These are phyloP conservation scores for Manacus vitellinus DNA, from an alignment of 2,113 vertebrate species.

Conservation along the genomic window DNA sequence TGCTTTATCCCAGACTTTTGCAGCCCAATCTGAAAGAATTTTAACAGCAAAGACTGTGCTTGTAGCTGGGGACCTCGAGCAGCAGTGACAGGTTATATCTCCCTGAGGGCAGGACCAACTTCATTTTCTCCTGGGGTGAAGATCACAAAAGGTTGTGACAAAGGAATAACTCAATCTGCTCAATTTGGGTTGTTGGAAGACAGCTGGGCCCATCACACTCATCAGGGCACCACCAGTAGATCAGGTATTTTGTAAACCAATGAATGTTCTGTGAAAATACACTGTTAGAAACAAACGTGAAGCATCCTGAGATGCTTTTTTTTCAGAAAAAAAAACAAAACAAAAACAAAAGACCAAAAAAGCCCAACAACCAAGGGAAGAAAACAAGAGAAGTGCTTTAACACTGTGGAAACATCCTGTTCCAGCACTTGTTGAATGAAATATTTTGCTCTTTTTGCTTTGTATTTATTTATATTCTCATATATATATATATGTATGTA, in stretches of 20 bases:
- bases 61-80: background rate
- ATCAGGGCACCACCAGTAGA: background rate
- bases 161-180: background rate
- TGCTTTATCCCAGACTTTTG: background rate
- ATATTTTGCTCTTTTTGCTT: background rate
- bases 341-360: no score
- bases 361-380: no score
- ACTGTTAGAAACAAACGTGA: background rate
- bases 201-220: background rate
- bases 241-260: background rate
- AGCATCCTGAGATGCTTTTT: background rate
- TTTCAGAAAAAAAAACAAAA: background rate
- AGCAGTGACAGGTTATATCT: background rate
- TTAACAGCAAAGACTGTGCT: background rate
- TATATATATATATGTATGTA: background rate
- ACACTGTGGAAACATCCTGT: background rate
- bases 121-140: background rate
- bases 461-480: background rate
- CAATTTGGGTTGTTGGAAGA: background rate
- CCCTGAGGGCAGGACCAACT: background rate
- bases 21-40: background rate
- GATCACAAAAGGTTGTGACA: background rate
- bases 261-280: background rate
- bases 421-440: background rate
- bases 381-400: background rate